These are phyloP conservation scores for Rhabdomys dilectus DNA, from an alignment of 2,113 vertebrate genomes.

Conservation along the genomic window DNA sequence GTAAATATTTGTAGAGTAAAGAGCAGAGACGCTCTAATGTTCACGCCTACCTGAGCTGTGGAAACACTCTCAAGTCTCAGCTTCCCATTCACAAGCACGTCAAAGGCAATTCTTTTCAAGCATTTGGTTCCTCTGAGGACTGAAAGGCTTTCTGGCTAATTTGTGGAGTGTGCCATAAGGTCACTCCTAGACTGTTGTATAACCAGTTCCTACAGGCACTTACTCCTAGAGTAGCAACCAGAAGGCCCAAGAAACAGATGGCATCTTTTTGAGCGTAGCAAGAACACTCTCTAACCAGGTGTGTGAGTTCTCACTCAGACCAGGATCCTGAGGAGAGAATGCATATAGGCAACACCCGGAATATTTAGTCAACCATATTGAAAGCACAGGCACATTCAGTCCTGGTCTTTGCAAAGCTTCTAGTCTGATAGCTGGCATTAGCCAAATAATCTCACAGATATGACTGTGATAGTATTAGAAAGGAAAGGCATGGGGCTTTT, in stretches of 20 bases:
- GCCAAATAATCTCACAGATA: slow-evolving; percentile 19
- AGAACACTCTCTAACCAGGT: slow-evolving; percentile 25
- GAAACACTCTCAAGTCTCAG: slow-evolving; percentile 17
- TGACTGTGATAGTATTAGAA: not conserved
- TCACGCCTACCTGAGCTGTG: slow-evolving; percentile 22
- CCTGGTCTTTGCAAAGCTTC: not conserved
- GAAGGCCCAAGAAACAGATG: not conserved
- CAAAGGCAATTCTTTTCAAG: not conserved
- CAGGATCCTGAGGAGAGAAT: not conserved
- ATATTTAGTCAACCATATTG: not conserved
- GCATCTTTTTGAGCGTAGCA: slow-evolving; percentile 31
- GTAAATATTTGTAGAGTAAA: slow-evolving; percentile 44
- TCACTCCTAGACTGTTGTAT: not conserved
- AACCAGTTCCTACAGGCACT: not conserved
- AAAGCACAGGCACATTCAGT: not conserved
- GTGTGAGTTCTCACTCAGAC: not conserved
- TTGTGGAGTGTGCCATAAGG: not conserved
- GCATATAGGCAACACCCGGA: not conserved
- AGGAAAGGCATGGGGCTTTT: not conserved
- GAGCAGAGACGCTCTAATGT: not conserved
- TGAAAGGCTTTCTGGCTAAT: slow-evolving; percentile 23
- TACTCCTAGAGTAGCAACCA: not conserved
- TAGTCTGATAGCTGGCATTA: not conserved
- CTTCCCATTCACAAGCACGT: not conserved
- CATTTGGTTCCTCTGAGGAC: slow-evolving; percentile 38